Conservation (phyloP, 2,797 vertebrate genomes). For the Scomberomorus guttatus region DNA sequence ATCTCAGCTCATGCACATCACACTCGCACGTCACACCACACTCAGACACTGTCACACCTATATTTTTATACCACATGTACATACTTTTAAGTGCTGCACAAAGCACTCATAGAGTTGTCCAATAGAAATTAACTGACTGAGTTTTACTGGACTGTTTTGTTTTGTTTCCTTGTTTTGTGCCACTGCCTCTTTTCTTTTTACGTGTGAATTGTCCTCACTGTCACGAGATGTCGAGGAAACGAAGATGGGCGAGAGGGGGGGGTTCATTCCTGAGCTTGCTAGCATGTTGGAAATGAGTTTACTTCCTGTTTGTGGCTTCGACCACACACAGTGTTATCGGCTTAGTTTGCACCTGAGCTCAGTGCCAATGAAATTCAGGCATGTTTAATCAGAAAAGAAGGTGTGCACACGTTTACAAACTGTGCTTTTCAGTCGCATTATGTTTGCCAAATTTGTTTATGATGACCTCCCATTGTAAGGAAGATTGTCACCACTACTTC, state of each 20-base stretch:
- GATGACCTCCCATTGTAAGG: not conserved
- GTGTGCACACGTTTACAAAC: slow-evolving; percentile 39
- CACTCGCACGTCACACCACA: slow-evolving; percentile 31
- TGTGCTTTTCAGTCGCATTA: slow-evolving; percentile 15
- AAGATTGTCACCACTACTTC: not conserved
- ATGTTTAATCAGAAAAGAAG: slow-evolving; percentile 26
- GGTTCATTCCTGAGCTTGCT: slow-evolving; percentile 69
- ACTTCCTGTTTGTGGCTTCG: slow-evolving; percentile 8
- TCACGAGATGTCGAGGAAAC: not conserved
- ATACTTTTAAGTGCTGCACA: slow-evolving; percentile 38
- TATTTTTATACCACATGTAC: slow-evolving; percentile 58
- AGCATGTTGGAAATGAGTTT: slow-evolving; percentile 25
- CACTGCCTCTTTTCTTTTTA: slow-evolving; percentile 22
- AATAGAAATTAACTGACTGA: slow-evolving; percentile 60
- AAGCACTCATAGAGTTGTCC: slow-evolving; percentile 55
- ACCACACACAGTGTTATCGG: slow-evolving; percentile 21
- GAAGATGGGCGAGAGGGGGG: not conserved
- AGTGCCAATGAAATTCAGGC: slow-evolving; percentile 45
- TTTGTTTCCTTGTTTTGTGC: slow-evolving; percentile 6
- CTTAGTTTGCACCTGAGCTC: slow-evolving; percentile 38
- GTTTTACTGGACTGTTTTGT: slow-evolving; percentile 27
- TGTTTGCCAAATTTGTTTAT: slow-evolving; percentile 9
- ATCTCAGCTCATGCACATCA: slow-evolving; percentile 40
- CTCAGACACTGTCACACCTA: slow-evolving; percentile 35
- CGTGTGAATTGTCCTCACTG: slow-evolving; percentile 16